Conservation (phyloP, 2,113 vertebrate genomes). For the Hemichromis elongatus region DNA sequence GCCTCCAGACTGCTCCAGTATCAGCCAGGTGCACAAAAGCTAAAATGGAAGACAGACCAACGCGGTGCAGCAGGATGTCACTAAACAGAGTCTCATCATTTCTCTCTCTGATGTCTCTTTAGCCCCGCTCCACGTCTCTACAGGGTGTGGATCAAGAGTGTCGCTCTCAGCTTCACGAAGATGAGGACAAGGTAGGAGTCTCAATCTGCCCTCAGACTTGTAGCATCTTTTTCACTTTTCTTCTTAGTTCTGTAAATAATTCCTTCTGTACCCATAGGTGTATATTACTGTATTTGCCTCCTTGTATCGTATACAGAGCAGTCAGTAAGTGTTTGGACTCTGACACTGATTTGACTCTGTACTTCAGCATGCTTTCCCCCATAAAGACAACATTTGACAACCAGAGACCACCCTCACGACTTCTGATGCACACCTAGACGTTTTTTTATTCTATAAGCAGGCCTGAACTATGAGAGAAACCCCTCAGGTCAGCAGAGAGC, state of each 20-base stretch:
- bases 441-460: no score
- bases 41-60: not conserved
- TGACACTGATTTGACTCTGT: not conserved
- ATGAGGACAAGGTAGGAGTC: constrained; percentile 62
- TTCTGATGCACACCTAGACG: no score
- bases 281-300: not conserved
- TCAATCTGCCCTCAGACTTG: not conserved
- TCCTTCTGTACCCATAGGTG: not conserved
- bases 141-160: constrained; percentile 59
- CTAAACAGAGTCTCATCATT: not conserved
- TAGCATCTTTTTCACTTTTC: not conserved
- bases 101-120: not conserved
- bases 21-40: not conserved
- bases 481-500: not conserved
- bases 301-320: not conserved
- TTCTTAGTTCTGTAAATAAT: not conserved
- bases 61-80: not conserved
- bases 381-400: not conserved
- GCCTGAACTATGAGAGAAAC: no score
- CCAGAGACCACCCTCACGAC: not conserved
- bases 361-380: not conserved
- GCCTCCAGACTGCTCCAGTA: not conserved
- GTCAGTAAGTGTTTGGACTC: constrained; percentile 1
- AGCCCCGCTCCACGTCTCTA: constrained; percentile 64
- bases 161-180: constrained; percentile 30